A percentile compares a stretch with the other conserved stretches of the same genome.
These are phyloP conservation scores for Leptinotarsa rubiginosa DNA, from an alignment of 2,888 invertebrate genomes.

Conservation along the genomic window DNA sequence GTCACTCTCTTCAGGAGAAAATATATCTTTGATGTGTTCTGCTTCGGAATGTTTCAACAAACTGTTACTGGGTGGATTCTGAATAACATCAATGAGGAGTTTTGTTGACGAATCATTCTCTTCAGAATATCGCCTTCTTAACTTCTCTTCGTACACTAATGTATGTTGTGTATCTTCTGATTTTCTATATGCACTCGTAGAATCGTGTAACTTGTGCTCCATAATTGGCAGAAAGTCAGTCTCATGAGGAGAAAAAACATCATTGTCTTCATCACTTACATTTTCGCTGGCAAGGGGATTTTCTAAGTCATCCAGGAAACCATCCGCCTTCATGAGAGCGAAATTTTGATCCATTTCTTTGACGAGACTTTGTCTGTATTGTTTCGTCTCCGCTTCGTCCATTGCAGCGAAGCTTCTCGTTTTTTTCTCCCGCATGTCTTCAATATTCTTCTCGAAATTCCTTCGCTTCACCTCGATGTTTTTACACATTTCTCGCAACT, in stretches of 20 bases:
- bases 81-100: no score
- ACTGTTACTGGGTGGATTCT: no score
- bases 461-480: conserved; percentile 24
- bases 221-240: conserved; percentile 2
- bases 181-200: not conserved
- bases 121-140: not conserved
- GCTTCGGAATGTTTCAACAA: no score
- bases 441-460: conserved; percentile 21
- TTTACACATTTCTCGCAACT: conserved; percentile 4
- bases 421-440: conserved; percentile 17
- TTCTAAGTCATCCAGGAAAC: conserved; percentile 46
- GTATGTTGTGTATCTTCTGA: conserved; percentile 1
- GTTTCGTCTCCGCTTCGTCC: conserved; percentile 47
- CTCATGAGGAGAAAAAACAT: not conserved
- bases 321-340: conserved; percentile 50
- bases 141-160: not conserved
- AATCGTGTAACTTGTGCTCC: not conserved
- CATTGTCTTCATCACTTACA: not conserved
- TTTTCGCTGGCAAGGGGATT: not conserved
- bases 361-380: conserved; percentile 46
- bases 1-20: no score
- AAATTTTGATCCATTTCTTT: conserved; percentile 47
- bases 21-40: no score
- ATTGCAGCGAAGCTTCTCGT: conserved; percentile 48
- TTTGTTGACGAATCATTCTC: not conserved